Base-by-base conservation (phyloP, 2,797 vertebrate genomes). In the Rhabdophis nuchalis region DNA sequence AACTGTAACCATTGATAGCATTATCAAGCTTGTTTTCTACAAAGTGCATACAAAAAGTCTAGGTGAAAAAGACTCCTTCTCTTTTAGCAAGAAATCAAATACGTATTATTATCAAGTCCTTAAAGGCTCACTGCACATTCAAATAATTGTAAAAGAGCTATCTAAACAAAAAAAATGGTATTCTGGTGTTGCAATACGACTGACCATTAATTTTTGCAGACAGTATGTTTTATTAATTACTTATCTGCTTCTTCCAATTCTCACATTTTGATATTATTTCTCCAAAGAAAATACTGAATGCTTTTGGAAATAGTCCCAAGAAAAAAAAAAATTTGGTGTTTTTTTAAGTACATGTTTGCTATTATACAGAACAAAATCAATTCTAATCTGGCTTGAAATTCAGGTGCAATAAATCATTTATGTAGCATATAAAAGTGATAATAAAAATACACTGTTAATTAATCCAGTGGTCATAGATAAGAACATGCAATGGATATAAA, bases 171-270 rank as follows among this genome's bases (percentile, higher is more conserved):
- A 89, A 82, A 89, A 9, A 82, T 27, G 56, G 50, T 92, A 60
- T 82, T 52, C 41, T 52, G 18, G 41, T 89, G 54, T 13, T 89
- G 87, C 25, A 89, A 61, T 89, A 61, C 25, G 3, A 64, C 57
- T 89, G 72, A 32, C 50, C n/a, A 86, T 86, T 56, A 89, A 60
- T 89, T 68, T 53, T 25, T 68, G 32, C 77, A 92, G 57, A 36
- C 56, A 1, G 16, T 56, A 89, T 85, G 56, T 89, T 92, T 92
- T 92, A 89, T 89, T 85, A 61, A 89, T 89, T 89, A 54, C 56
- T 61, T 6, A 53, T 89, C n/a, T 89, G 20, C 9, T 82, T 53
- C 50, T 10, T 29, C 56, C 50, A 85, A 18, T 85, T 85, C 16
- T 85, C 85, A 85, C 57, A n/a, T 50, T 64, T 85, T 16, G 29